Evolutionary conservation across 2,113 vertebrate genomes (phyloP), one percentile per base, ranked within the genome.

Genomic region (Channa maculata): DNA sequence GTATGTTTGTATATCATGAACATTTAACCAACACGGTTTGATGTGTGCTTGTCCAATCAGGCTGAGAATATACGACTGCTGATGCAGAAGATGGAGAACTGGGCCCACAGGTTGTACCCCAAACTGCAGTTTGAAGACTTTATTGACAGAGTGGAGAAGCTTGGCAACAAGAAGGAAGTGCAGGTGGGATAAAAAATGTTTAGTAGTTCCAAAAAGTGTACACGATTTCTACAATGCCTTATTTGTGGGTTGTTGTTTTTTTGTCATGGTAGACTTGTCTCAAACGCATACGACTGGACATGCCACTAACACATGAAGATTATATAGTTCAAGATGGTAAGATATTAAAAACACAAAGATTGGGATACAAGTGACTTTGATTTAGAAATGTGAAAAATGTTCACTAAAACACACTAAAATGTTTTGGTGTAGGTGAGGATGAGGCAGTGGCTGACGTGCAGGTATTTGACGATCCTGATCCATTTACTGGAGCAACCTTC

Each of bases 111-210:
- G 8, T 82, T 99, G 1, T 98, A 94, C 86, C 97, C 97, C 12
- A 97, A 97, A 75, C 86, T 99, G 65, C 96, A 95, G 48, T 99
- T 99, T 92, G 97, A 98, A 61, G 97, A 98, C 68, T 97, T 99
- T 60, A 93, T 99, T 1, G 94, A 96, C 62, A 95, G 79, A 85
- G 92, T 99, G 2, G 98, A 99, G 82, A 79, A 87, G 64, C 86
- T 99, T 10, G 97, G 98, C 75, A 89, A 67, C 89, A 99, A 99
- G 89, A 98, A 96, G 78, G 96, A 98, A 71, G 96, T 99, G 68
- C 98, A 99, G 96, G 98, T 99, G 88, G 0, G 91, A 51, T 13
- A 1, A 57, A 44, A n/a, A 33, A 14, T 2, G n/a, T 41, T 0
- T 13, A 9, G 6, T 1, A 24, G 11, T 11, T 46, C 8, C 24